Evolutionary conservation across 1,140 invertebrate species (phyloP), one percentile per base, ranked within the genome.

Genomic region (Eulimnadia texana): DNA sequence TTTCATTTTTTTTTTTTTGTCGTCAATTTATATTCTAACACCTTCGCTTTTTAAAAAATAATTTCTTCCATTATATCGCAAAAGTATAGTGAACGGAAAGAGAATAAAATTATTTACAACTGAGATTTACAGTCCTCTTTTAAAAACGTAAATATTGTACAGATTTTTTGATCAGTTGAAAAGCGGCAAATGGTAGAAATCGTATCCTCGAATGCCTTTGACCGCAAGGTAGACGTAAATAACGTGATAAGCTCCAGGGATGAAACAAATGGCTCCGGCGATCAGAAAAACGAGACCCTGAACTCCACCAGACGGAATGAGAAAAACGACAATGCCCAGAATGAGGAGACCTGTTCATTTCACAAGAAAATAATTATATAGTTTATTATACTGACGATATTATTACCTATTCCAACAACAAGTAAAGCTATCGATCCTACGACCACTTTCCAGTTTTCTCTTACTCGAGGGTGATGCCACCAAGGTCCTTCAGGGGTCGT

Each of bases 361-460:
- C n/a, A n/a, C n/a, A n/a, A n/a, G n/a, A n/a, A n/a, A n/a, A n/a
- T n/a, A n/a, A n/a, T n/a, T n/a, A n/a, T n/a, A n/a, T n/a, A n/a
- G n/a, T n/a, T n/a, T n/a, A 6, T 50, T 27, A n/a, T 25, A 25
- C 19, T 22, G 13, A 13, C 23, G 20, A 27, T 47, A 52, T 3
- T 50, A 68, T 71, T 70, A 79, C 84, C 85, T n/a, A 84, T 77
- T 67, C 87, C 86, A 19, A 89, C 81, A 22, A 89, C 69, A 1
- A 89, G 75, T 28, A 90, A 73, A 55, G 83, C 79, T 63, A 86
- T 82, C 6, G 86, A 86, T 27, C 84, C 85, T 64, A 85, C 75
- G 3, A 90, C 86, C 65, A 88, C 85, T 70, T 85, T 83, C 86
- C 86, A 89, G 70, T 90, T 89, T 70, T 90, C 86, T 65, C 80